Evolutionary conservation across 2,113 vertebrate species (phyloP).

Genomic region (Odocoileus hemionus): DNA sequence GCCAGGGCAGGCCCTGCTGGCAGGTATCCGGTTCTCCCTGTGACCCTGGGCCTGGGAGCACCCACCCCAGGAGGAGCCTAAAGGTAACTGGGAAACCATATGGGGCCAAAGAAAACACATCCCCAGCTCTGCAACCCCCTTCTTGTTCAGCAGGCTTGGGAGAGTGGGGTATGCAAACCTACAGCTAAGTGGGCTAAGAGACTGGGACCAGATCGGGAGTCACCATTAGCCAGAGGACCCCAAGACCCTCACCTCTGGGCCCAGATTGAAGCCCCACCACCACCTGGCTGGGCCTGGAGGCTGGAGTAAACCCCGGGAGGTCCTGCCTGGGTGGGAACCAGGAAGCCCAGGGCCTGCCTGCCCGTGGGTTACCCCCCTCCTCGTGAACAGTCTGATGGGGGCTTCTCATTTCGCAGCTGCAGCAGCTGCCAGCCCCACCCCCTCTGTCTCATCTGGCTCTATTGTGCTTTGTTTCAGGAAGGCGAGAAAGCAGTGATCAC

Average conservation of each 20-base stretch:
- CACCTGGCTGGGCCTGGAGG: background rate
- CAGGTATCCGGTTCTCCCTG: background rate
- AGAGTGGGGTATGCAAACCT: background rate
- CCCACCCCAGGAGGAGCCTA: background rate
- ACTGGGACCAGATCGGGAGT: background rate
- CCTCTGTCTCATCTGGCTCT: background rate
- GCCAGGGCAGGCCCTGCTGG: background rate
- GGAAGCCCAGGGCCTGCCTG: background rate
- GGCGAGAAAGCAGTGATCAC: background rate
- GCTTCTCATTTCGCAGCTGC: background rate
- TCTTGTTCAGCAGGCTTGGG: background rate
- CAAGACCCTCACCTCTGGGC: rapidly evolving
- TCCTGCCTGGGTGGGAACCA: too few species aligned
- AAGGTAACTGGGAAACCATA: background rate
- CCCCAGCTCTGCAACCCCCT: background rate
- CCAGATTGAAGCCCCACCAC: background rate
- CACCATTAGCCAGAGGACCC: background rate
- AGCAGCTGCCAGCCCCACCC: background rate
- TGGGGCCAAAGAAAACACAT: background rate
- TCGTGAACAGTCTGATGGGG: background rate
- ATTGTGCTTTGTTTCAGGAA: background rate
- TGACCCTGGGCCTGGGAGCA: background rate
- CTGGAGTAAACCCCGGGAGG: too few species aligned
- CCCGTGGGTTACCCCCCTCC: background rate
- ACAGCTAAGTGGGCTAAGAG: background rate